Conservation (phyloP, 2,888 invertebrate species). For the Perizoma flavofasciatum region DNA sequence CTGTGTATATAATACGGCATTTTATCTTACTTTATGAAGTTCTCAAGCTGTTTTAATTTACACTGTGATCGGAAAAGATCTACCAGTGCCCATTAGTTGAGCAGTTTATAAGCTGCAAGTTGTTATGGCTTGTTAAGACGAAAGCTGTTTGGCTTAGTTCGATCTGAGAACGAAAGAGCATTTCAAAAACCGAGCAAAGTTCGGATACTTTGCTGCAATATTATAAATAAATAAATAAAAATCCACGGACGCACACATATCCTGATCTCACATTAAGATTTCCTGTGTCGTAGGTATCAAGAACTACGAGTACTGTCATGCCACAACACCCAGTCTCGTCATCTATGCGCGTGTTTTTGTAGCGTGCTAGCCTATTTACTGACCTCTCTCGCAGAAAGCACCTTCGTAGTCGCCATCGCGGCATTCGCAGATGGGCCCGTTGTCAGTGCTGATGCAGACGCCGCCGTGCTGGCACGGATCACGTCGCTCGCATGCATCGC, state of each 20-base stretch:
- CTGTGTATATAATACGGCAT: no score
- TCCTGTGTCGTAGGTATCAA: no score
- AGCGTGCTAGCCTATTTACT: slow-evolving; percentile 42
- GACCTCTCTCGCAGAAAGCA: slow-evolving; percentile 97
- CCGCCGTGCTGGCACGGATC: slow-evolving; percentile 98
- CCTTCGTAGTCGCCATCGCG: slow-evolving; percentile 96
- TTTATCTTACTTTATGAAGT: neutral
- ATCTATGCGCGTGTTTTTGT: no score
- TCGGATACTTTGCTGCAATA: slow-evolving; percentile 2
- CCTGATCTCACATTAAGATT: no score
- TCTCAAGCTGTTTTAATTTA: neutral
- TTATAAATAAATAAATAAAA: neutral
- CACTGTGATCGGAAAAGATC: slow-evolving; percentile 1
- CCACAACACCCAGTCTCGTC: no score
- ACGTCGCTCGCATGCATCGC: slow-evolving; percentile 93
- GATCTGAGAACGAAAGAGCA: neutral
- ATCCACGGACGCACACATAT: no score
- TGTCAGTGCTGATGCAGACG: slow-evolving; percentile 97
- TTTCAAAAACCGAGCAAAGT: no score
- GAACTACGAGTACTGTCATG: no score
- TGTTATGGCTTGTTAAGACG: slow-evolving; percentile 23
- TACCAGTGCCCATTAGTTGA: slow-evolving; percentile 16
- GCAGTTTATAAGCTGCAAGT: slow-evolving; percentile 21
- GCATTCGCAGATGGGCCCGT: slow-evolving; percentile 97
- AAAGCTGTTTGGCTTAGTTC: slow-evolving; percentile 8